These are phyloP conservation scores for Sebastes trivittatus DNA, from an alignment of 2,797 vertebrate genomes.

Conservation along the genomic window DNA sequence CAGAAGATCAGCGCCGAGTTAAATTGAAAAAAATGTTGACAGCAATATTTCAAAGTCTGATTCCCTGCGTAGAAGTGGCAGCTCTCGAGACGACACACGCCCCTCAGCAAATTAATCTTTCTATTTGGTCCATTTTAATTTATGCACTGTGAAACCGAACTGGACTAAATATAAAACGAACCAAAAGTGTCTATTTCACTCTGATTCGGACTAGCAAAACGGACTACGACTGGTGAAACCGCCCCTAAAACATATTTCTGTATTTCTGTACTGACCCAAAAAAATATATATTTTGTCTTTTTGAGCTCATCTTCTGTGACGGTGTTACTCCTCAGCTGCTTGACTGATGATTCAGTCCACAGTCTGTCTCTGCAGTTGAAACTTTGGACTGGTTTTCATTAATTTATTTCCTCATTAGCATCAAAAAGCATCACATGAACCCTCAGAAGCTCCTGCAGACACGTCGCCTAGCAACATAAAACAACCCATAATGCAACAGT, in stretches of 20 bases:
- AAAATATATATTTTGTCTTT: not conserved
- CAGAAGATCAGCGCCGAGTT: too few relatives aligned
- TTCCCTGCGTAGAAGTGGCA: too few relatives aligned
- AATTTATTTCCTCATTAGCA: not conserved
- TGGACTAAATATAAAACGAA: too few relatives aligned
- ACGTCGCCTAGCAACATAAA: not conserved
- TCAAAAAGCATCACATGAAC: not conserved
- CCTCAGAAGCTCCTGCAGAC: not conserved
- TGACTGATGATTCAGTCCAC: not conserved
- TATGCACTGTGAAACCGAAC: too few relatives aligned
- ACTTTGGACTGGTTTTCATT: not conserved
- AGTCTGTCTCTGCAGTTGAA: not conserved
- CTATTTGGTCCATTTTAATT: too few relatives aligned
- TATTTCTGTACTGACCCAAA: not conserved
- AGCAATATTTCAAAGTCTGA: rapidly evolving
- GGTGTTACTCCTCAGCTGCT: not conserved
- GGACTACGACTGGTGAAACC: rapidly evolving
- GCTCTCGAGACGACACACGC: too few relatives aligned
- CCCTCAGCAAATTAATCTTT: too few relatives aligned
- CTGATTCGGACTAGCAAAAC: too few relatives aligned
- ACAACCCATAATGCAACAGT: not conserved
- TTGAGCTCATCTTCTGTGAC: not conserved
- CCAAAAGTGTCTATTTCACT: too few relatives aligned
- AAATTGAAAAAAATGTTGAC: too few relatives aligned
- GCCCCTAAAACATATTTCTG: too few relatives aligned